Evolutionary conservation across 53 echinoderm and acorn worm genomes (phyloP), one percentile per base, ranked within the genome.

Genomic region (Holothuria scabra): DNA sequence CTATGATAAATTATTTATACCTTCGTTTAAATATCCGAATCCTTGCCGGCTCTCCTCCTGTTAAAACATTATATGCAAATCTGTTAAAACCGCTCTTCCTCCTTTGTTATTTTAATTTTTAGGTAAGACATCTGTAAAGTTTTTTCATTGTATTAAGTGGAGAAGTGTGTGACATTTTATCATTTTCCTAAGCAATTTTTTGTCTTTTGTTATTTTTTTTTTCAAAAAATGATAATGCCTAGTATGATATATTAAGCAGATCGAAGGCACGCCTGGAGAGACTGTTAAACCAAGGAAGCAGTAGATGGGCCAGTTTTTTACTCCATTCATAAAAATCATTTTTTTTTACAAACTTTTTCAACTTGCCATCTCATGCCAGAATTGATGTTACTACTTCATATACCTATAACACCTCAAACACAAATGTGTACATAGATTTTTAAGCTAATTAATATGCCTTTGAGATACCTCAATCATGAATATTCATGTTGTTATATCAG

Each of bases 91-190:
- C 12, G 72, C 72, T 72, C 72, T 72, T 72, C 72, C 46, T 52
- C 52, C 41, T 41, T 41, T 44, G 35, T 46, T 56, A 28, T 32
- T 57, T 28, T 26, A 34, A 20, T 23, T 76, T 76, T 79, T 79
- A 21, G 28, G 34, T 59, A 55, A 33, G 26, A 29, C 22, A 70
- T 60, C 12, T 81, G 61, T 60, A 62, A 81, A 60, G 64, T 63
- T 81, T 41, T 81, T 81, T 81, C 61, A 62, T 81, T 60, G 61
- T 62, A 62, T 41, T 63, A 60, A 81, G 78, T 78, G 64, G 81
- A 81, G 64, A 81, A 81, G 81, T 81, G 81, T 81, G 81, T 81
- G 81, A 81, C 37, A 62, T 81, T 81, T 81, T 63, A 62, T 81
- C 64, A 62, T 81, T 81, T 81, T 81, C 78, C 56, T 76, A 76